A percentile compares a stretch with the other conserved stretches of the same genome.
Conservation (phyloP, 2,888 invertebrate species). For the Argyresthia albistria region DNA sequence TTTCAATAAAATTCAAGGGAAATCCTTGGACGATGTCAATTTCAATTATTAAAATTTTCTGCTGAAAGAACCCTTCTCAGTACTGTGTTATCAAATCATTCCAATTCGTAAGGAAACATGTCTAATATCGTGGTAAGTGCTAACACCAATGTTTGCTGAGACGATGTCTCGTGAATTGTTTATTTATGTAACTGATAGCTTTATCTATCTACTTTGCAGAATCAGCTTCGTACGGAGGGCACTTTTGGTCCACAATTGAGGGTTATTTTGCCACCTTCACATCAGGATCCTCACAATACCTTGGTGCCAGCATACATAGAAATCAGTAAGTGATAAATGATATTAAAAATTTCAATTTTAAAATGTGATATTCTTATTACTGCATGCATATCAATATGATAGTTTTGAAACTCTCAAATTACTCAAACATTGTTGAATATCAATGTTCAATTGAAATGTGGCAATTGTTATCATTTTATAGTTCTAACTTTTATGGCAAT, state of each 20-base stretch:
- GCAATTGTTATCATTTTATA: too few relatives aligned
- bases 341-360: too few relatives aligned
- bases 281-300: constrained; percentile 26
- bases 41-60: too few relatives aligned
- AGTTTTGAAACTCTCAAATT: too few relatives aligned
- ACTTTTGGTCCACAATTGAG: constrained; percentile 46
- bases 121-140: constrained; percentile 18
- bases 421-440: too few relatives aligned
- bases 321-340: constrained; percentile 32
- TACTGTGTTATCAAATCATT: too few relatives aligned
- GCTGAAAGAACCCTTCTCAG: too few relatives aligned
- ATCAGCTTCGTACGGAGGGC: constrained; percentile 40
- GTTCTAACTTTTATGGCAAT: too few relatives aligned
- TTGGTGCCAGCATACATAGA: constrained; percentile 51
- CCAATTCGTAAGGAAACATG: not conserved
- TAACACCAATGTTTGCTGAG: not conserved
- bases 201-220: constrained; percentile 41
- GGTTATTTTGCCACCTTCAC: constrained; percentile 46
- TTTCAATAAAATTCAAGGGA: not conserved
- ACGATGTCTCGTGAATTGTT: constrained; percentile 24
- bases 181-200: constrained; percentile 49
- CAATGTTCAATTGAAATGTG: too few relatives aligned
- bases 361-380: too few relatives aligned
- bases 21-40: not conserved
- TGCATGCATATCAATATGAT: too few relatives aligned